phyloP scores from a whole-genome alignment of 30 jellyfish, hydroid and myxozoan genomes.

The Mastigias papua region DNA sequence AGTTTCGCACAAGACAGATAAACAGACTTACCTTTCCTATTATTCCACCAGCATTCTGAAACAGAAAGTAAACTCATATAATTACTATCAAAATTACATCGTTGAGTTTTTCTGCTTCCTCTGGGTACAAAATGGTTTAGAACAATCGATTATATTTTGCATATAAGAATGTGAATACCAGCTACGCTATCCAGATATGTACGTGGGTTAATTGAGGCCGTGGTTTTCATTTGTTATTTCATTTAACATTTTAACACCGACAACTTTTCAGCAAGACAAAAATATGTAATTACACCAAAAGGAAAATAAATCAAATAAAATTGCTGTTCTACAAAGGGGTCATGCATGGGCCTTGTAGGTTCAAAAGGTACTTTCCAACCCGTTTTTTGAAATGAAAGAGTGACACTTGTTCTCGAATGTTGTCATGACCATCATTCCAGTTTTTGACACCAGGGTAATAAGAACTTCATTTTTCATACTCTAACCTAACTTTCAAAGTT shows the following conservation, averaged over 20 bases:
- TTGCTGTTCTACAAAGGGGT: slow-evolving; percentile 55
- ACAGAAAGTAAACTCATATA: background rate
- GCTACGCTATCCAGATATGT: too few relatives aligned
- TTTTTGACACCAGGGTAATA: slow-evolving; percentile 17
- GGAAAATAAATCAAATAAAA: background rate
- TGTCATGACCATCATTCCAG: slow-evolving; percentile 31
- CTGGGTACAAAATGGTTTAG: background rate
- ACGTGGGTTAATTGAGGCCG: too few relatives aligned
- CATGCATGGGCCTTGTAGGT: slow-evolving; percentile 18
- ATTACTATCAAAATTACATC: background rate
- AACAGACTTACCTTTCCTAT: slow-evolving; percentile 81
- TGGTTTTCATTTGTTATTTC: background rate
- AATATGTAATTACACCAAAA: background rate
- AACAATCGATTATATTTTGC: background rate
- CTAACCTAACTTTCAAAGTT: slow-evolving; percentile 10
- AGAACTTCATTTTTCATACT: slow-evolving; percentile 14
- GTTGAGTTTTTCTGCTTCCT: too few relatives aligned
- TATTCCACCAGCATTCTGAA: slow-evolving; percentile 91
- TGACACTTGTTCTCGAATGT: slow-evolving; percentile 20
- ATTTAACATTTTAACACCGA: background rate
- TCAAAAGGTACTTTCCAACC: background rate
- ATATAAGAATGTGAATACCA: too few relatives aligned
- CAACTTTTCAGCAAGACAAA: background rate
- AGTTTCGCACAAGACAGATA: too few relatives aligned
- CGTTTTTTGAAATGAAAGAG: background rate